Conservation (phyloP, 2,797 vertebrate genomes). For the Sparus aurata region DNA sequence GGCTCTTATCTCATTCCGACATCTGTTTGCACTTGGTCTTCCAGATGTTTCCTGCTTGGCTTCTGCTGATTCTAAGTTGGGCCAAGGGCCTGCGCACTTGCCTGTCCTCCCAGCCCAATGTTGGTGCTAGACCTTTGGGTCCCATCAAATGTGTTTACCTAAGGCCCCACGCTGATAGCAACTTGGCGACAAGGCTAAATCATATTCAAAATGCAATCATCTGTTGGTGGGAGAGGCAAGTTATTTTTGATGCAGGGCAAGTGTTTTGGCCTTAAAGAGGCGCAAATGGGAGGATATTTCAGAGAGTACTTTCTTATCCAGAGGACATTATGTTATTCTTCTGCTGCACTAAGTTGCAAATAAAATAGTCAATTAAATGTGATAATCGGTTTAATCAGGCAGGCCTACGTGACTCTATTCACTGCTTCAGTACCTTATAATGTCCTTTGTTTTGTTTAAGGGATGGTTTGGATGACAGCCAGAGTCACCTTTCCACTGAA, state of each 20-base stretch:
- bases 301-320: conserved; percentile 53
- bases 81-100: conserved; percentile 74
- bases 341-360: not conserved
- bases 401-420: conserved; percentile 77
- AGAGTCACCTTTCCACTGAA: conserved; percentile 53
- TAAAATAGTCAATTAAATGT: conserved; percentile 55
- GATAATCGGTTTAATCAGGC: conserved; percentile 46
- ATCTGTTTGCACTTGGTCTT: conserved; percentile 86
- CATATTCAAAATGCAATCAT: conserved; percentile 81
- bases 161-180: conserved; percentile 76
- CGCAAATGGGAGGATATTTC: conserved; percentile 51
- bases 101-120: conserved; percentile 66
- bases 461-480: conserved; percentile 61
- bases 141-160: conserved; percentile 83
- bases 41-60: conserved; percentile 91
- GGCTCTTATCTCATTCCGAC: conserved; percentile 85
- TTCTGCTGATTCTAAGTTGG: conserved; percentile 75
- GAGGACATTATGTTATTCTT: conserved; percentile 55
- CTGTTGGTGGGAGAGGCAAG: conserved; percentile 72
- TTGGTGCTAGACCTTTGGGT: conserved; percentile 73
- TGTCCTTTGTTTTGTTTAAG: conserved; percentile 61
- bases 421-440: conserved; percentile 52
- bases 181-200: conserved; percentile 84
- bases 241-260: conserved; percentile 76
- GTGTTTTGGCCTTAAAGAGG: conserved; percentile 61